Percentiles rank a stretch among this genome's conserved stretches.
These are phyloP conservation scores for Drosophila sp. DNA, from an alignment of 1,140 invertebrate genomes.

Conservation along the genomic window DNA sequence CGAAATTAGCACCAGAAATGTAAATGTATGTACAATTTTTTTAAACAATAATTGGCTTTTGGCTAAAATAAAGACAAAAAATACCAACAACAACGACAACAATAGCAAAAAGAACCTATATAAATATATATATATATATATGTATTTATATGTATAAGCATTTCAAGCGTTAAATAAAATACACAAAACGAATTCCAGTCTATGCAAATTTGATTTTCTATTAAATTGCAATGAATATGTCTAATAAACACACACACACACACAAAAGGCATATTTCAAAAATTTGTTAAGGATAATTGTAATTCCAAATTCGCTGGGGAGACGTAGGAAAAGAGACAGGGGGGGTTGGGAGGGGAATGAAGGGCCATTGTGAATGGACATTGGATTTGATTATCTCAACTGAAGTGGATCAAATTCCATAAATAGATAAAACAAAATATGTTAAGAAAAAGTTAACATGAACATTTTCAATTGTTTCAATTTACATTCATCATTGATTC, in stretches of 20 bases:
- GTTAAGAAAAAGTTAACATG: too few relatives aligned
- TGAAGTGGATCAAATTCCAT: too few relatives aligned
- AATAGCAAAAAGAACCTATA: neutral
- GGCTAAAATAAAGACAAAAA: constrained; percentile 13
- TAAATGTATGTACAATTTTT: constrained; percentile 53
- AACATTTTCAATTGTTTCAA: too few relatives aligned
- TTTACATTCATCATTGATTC: too few relatives aligned
- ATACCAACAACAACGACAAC: neutral
- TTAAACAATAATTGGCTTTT: constrained; percentile 34
- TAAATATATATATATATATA: neutral
- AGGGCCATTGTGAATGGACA: neutral
- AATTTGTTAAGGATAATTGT: constrained; percentile 4
- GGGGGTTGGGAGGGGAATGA: neutral
- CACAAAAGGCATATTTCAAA: constrained; percentile 12
- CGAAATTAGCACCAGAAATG: constrained; percentile 53
- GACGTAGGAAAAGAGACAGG: neutral
- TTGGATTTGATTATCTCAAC: too few relatives aligned
- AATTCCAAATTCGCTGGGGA: neutral
- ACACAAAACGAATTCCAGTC: constrained; percentile 46
- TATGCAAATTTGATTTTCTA: constrained; percentile 49
- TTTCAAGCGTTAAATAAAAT: constrained; percentile 70
- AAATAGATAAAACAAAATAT: too few relatives aligned
- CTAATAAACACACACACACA: neutral
- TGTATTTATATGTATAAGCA: constrained; percentile 15
- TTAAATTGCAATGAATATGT: constrained; percentile 20